These are phyloP conservation scores for Itoplectis maculator DNA, from an alignment of 2,888 invertebrate species.

Conservation along the genomic window DNA sequence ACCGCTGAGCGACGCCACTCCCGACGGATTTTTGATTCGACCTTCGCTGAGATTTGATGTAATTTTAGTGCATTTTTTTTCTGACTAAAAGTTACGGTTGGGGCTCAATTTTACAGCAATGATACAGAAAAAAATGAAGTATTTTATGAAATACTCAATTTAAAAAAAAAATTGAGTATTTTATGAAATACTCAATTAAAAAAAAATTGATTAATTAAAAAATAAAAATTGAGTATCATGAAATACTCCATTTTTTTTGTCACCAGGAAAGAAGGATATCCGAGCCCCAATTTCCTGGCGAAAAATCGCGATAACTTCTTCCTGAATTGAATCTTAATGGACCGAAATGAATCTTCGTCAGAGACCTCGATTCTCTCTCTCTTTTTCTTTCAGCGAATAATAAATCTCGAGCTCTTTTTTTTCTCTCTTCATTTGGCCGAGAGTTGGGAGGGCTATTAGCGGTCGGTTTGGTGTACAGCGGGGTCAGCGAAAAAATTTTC, in stretches of 20 bases:
- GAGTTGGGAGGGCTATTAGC: conserved; percentile 30
- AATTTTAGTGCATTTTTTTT: too few relatives aligned
- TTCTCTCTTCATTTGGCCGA: conserved; percentile 19
- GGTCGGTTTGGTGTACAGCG: conserved; percentile 20
- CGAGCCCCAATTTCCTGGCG: background rate
- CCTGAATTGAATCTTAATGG: background rate
- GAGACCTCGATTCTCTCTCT: background rate
- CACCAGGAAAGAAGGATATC: background rate
- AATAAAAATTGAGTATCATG: too few relatives aligned
- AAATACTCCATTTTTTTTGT: too few relatives aligned
- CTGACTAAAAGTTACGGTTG: too few relatives aligned
- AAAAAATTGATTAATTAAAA: too few relatives aligned
- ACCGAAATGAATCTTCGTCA: background rate
- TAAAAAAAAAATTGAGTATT: too few relatives aligned
- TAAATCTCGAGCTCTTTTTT: background rate
- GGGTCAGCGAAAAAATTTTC: conserved; percentile 44
- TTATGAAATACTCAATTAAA: too few relatives aligned
- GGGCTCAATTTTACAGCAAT: too few relatives aligned
- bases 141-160: too few relatives aligned
- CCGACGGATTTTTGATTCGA: background rate
- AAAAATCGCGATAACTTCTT: background rate
- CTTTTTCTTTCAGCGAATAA: background rate
- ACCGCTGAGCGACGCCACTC: conserved; percentile 1
- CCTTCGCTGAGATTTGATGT: too few relatives aligned
- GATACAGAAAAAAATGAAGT: too few relatives aligned